Percentiles rank a stretch among this genome's conserved stretches.
These are phyloP conservation scores for Prunella fulvescens DNA, from an alignment of 2,113 vertebrate species.

Conservation along the genomic window DNA sequence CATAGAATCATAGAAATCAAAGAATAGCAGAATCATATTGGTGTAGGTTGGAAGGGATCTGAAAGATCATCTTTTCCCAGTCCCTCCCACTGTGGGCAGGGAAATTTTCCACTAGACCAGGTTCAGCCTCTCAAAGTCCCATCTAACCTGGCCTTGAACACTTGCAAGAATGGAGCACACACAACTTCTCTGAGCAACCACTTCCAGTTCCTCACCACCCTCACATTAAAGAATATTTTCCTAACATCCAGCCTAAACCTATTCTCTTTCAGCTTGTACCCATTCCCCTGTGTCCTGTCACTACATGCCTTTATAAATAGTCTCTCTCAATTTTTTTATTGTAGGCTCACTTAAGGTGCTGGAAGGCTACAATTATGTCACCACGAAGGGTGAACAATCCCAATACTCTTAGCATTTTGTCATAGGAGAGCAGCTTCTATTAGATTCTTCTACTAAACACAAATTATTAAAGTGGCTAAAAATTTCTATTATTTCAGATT, in stretches of 20 bases:
- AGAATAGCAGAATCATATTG: not conserved
- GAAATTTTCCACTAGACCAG: not conserved
- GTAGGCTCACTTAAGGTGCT: not conserved
- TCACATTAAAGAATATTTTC: not conserved
- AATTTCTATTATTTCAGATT: not conserved
- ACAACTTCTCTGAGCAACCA: not conserved
- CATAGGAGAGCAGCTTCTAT: not conserved
- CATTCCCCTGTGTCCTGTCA: not conserved
- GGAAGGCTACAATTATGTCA: not conserved
- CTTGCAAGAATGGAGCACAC: not conserved
- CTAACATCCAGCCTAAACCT: not conserved
- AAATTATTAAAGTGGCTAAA: not conserved
- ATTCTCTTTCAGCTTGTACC: not conserved
- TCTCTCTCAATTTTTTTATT: not conserved
- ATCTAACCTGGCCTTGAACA: not conserved
- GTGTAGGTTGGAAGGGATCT: not conserved
- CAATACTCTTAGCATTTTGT: not conserved
- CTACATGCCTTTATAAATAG: not conserved
- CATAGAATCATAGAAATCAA: not conserved
- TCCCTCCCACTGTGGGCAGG: fast-evolving
- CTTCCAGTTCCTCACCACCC: not conserved
- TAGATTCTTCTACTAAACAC: not conserved
- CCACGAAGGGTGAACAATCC: not conserved
- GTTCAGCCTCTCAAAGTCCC: not conserved
- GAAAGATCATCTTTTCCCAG: not conserved